Evolutionary conservation across 2,113 vertebrate genomes (phyloP), one percentile per base, ranked within the genome.

Genomic region (Leucopsar rothschildi): DNA sequence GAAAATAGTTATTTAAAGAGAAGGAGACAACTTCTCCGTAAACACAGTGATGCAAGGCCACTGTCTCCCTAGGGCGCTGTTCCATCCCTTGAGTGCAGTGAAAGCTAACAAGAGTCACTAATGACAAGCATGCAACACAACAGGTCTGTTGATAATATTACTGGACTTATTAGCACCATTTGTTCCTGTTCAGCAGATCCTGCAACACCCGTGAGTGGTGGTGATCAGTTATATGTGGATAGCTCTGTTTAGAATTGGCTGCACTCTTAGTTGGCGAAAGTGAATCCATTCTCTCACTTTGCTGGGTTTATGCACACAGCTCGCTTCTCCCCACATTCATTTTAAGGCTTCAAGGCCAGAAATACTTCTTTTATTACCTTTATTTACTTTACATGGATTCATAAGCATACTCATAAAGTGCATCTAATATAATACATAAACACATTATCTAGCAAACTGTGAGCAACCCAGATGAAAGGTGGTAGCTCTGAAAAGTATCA

Each of bases 301-400:
- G 18, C 53, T 65, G 53, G 17, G 18, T 87, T 91, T 87, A 69
- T 19, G 35, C 55, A 65, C 2, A 1, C 35, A 91, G 29, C 44
- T 87, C 12, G 0, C n/a, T 85, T 84, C 63, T 85, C 61, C 15
- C 33, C 29, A 77, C 11, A 5, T 0, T 42, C 66, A 87, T 82
- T 95, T 88, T 77, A 93, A 90, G 55, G 71, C 39, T 71, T 47
- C 42, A 31, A 81, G 66, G 78, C 55, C 92, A 70, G 31, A 91
- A 59, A 40, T 45, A 45, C 29, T 82, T 94, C 33, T 92, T 95
- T 85, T 55, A 88, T 59, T 35, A 79, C 78, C 82, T 85, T 61
- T 77, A 89, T 27, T 89, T 82, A 66, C 76, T 95, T 70, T 88
- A 59, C 59, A 81, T 82, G n/a, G 75, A 80, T 82, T 91, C 71